Conservation (phyloP, 92 coral and sea anemone genomes). For the Plumapathes pennacea region DNA sequence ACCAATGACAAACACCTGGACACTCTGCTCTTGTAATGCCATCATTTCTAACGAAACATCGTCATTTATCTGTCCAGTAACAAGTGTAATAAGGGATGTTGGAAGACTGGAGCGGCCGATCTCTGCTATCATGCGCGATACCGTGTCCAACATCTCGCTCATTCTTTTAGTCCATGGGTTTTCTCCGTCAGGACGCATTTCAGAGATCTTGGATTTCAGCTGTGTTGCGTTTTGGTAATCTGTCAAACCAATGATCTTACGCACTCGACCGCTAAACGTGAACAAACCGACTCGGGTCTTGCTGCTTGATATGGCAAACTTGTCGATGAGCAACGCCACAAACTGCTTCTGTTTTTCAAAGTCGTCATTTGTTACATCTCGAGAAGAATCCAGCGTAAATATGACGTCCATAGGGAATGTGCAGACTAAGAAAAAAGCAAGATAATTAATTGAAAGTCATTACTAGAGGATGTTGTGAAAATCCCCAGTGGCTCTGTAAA, state of each 20-base stretch:
- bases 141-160: conserved; percentile 39
- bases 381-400: conserved; percentile 77
- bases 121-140: too few relatives aligned
- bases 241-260: conserved; percentile 44
- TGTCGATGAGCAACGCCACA: conserved; percentile 44
- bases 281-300: conserved; percentile 73
- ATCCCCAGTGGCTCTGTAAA: too few relatives aligned
- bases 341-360: conserved; percentile 55
- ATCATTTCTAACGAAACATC: conserved; percentile 50
- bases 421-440: conserved; percentile 58
- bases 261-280: conserved; percentile 55
- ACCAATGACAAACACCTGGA: conserved; percentile 75
- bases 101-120: too few relatives aligned
- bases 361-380: conserved; percentile 20
- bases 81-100: conserved; percentile 45
- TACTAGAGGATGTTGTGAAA: too few relatives aligned
- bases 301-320: conserved; percentile 59
- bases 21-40: conserved; percentile 41
- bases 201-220: conserved; percentile 16
- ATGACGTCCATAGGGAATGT: conserved; percentile 90
- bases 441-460: too few relatives aligned
- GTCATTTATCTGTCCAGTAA: conserved; percentile 60
- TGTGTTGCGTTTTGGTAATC: conserved; percentile 32
- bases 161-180: conserved; percentile 26
- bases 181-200: background rate